A percentile compares a stretch with the other conserved stretches of the same genome.
Evolutionary conservation across 1,140 invertebrate genomes (phyloP).

Genomic region (Drosophila littoralis): DNA sequence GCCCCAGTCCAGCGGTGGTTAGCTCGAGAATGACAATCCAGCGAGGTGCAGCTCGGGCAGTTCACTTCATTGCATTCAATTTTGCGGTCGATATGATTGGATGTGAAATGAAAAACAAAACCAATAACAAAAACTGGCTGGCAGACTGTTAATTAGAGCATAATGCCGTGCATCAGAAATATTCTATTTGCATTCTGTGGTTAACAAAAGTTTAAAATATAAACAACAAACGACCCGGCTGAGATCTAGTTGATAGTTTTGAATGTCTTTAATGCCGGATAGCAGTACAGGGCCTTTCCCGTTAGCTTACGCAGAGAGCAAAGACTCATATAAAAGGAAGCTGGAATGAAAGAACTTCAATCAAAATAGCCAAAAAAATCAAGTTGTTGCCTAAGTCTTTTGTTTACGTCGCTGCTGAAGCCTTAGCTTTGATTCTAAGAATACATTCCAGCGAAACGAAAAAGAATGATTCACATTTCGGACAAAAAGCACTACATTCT

Average conservation of each 20-base stretch:
- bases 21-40: conserved; percentile 31
- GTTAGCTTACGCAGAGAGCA: conserved; percentile 43
- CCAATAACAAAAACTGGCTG: conserved; percentile 14
- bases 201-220: conserved; percentile 18
- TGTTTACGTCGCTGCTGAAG: conserved; percentile 39
- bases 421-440: conserved; percentile 54
- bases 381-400: conserved; percentile 76
- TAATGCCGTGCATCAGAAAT: conserved; percentile 40
- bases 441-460: conserved; percentile 29
- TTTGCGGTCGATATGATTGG: conserved; percentile 61
- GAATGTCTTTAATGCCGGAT: conserved; percentile 7
- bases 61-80: conserved; percentile 56
- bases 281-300: conserved; percentile 61
- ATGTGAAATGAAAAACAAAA: conserved; percentile 4
- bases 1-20: conserved; percentile 29
- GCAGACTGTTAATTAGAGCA: conserved; percentile 71
- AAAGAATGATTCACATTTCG: conserved; percentile 67
- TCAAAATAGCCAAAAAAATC: conserved; percentile 58
- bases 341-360: conserved; percentile 56
- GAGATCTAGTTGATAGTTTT: conserved; percentile 22
- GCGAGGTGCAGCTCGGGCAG: conserved; percentile 26
- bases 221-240: neutral
- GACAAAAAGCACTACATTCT: neutral
- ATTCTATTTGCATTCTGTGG: conserved; percentile 62
- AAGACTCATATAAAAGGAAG: conserved; percentile 35